Conservation (phyloP, 1,140 invertebrate genomes). For the Matsumurasca onukii region DNA sequence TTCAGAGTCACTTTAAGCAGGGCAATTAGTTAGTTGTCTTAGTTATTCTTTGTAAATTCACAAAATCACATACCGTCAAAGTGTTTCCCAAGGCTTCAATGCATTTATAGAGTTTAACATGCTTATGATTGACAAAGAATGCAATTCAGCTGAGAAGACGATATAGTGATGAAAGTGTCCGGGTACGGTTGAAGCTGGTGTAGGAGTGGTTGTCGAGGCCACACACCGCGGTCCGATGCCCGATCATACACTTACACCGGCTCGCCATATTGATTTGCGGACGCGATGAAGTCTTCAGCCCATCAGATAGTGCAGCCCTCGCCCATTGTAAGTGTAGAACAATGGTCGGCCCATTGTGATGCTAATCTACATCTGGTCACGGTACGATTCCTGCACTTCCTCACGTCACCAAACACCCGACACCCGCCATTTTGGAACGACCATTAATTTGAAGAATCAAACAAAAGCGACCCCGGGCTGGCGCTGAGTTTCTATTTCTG, state of each 20-base stretch:
- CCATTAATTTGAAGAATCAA: slow-evolving; percentile 23
- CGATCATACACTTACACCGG: background rate
- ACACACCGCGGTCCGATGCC: background rate
- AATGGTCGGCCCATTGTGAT: slow-evolving; percentile 15
- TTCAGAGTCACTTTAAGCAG: no score
- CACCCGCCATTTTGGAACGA: background rate
- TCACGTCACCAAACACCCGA: slow-evolving; percentile 9
- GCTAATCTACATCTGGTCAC: slow-evolving; percentile 24
- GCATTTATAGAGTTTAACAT: no score
- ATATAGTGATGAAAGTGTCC: no score
- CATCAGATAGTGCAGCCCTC: slow-evolving; percentile 23
- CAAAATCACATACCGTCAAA: no score
- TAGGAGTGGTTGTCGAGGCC: no score
- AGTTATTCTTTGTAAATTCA: no score
- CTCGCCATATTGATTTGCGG: slow-evolving; percentile 24
- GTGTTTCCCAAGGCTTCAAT: no score
- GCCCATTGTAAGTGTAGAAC: slow-evolving; percentile 18
- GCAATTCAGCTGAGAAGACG: no score
- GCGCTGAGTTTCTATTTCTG: slow-evolving; percentile 27
- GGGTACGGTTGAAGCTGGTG: no score
- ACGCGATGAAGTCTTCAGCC: slow-evolving; percentile 14
- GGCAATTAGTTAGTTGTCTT: no score
- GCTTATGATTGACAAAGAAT: no score
- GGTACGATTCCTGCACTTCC: slow-evolving; percentile 1
- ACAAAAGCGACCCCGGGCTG: slow-evolving; percentile 12